phyloP scores from a whole-genome alignment of 2,113 vertebrate species.

The Empidonax traillii region DNA sequence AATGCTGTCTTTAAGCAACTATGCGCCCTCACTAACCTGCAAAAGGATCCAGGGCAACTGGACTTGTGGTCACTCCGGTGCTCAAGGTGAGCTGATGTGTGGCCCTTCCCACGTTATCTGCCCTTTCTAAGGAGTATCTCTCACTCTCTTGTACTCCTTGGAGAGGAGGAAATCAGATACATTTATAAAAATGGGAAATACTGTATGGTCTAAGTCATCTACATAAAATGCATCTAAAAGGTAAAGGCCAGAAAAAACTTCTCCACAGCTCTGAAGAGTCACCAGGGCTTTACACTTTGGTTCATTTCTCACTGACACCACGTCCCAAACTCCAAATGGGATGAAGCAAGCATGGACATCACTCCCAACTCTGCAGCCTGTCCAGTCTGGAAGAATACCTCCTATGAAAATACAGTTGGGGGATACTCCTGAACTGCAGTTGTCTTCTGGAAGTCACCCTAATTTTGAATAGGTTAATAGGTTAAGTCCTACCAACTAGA shows the following conservation, averaged over 20 bases:
- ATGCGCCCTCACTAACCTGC: neutral
- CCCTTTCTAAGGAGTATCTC: neutral
- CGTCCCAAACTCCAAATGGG: neutral
- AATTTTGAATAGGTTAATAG: neutral
- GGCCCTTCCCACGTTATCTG: neutral
- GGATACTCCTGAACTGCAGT: rapidly evolving
- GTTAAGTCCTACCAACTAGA: neutral
- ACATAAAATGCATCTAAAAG: neutral
- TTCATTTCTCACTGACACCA: neutral
- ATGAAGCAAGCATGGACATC: neutral
- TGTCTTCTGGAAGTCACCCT: neutral
- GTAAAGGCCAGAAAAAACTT: neutral
- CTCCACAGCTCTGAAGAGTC: neutral
- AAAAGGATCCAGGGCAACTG: neutral
- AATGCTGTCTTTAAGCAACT: neutral
- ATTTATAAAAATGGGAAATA: neutral
- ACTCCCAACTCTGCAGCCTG: neutral
- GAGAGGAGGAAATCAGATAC: neutral
- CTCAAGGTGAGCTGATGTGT: neutral
- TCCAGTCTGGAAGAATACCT: neutral
- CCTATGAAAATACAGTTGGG: neutral
- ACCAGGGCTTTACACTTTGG: neutral
- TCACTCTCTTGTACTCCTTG: neutral
- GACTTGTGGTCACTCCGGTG: neutral
- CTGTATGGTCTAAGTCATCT: neutral